phyloP scores from a whole-genome alignment of 2,113 vertebrate species.

The Parus major region DNA sequence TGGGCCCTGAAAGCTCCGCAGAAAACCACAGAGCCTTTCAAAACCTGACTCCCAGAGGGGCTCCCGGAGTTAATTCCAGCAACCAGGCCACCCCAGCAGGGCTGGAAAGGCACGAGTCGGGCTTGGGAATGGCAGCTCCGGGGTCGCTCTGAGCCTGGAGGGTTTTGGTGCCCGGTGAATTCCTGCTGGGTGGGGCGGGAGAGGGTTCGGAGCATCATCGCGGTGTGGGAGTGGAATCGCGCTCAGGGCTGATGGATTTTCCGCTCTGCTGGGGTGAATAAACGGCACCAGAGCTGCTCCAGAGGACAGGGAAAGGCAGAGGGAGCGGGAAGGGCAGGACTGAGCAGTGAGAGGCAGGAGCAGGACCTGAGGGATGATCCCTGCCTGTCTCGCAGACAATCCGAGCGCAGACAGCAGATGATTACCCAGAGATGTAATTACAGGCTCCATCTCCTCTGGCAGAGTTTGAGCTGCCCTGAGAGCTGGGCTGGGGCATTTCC shows the following conservation, averaged over 20 bases:
- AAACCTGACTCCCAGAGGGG: background rate
- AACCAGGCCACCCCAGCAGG: accelerated
- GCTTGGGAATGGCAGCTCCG: background rate
- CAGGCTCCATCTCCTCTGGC: background rate
- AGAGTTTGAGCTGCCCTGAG: background rate
- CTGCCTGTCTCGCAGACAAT: background rate
- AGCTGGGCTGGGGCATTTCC: background rate
- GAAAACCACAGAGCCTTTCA: background rate
- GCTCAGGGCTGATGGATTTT: accelerated
- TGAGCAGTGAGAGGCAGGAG: background rate
- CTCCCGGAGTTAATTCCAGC: background rate
- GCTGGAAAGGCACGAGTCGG: accelerated
- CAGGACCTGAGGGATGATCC: background rate
- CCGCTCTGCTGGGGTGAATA: background rate
- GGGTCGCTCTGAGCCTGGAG: accelerated
- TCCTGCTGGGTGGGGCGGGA: background rate
- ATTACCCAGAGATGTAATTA: background rate
- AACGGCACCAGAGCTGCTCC: background rate
- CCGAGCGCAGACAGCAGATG: background rate
- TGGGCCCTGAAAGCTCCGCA: background rate
- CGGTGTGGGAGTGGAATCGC: background rate
- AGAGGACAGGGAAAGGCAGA: background rate
- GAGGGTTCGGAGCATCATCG: background rate
- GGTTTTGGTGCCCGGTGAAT: background rate
- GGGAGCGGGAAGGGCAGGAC: background rate